Conservation (phyloP, 1,140 invertebrate genomes). For the Camponotus pennsylvanicus region DNA sequence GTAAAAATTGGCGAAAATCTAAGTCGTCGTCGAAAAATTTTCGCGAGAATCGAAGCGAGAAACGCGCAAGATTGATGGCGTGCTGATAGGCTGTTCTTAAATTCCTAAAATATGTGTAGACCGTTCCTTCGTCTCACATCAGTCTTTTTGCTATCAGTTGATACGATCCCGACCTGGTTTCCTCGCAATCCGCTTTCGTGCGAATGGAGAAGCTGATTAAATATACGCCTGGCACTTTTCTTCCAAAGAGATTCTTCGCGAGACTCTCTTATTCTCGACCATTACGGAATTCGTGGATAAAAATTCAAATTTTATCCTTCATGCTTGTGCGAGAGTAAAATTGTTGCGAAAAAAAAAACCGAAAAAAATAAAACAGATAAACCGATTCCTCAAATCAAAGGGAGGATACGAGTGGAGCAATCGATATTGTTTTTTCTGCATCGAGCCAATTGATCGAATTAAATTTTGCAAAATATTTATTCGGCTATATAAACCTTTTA, state of each 20-base stretch:
- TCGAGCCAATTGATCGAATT: background rate
- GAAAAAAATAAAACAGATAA: background rate
- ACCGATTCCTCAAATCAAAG: background rate
- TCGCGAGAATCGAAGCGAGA: background rate
- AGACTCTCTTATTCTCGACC: background rate
- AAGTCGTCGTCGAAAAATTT: slow-evolving; percentile 13
- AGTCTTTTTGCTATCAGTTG: slow-evolving; percentile 38
- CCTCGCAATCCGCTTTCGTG: slow-evolving; percentile 41
- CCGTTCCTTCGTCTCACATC: background rate
- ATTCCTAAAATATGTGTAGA: slow-evolving; percentile 33
- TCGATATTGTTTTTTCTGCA: background rate
- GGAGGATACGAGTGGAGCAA: background rate
- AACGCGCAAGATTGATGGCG: slow-evolving; percentile 20
- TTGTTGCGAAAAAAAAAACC: background rate
- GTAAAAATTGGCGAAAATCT: background rate
- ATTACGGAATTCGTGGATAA: background rate
- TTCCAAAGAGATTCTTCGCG: background rate
- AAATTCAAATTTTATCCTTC: background rate
- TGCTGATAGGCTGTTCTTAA: background rate
- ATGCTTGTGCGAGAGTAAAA: background rate
- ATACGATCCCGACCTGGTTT: slow-evolving; percentile 56
- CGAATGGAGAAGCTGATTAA: slow-evolving; percentile 52
- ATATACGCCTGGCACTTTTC: slow-evolving; percentile 43
- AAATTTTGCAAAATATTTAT: slow-evolving; percentile 3
- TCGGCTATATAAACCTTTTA: slow-evolving; percentile 8